Evolutionary conservation across 2,797 vertebrate genomes (phyloP).

Genomic region (Remorina albescens): DNA sequence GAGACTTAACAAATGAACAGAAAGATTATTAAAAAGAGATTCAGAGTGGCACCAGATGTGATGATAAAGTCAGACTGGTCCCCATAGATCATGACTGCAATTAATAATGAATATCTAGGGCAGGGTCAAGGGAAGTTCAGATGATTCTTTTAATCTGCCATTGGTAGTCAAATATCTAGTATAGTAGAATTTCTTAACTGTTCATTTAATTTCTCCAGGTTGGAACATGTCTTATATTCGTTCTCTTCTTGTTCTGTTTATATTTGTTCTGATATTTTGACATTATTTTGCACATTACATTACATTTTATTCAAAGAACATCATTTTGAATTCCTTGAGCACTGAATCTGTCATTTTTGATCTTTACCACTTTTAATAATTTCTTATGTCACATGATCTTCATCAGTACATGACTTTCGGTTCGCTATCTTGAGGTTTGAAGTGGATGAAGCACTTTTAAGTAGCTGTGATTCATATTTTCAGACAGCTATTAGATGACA

Average conservation of each 20-base stretch:
- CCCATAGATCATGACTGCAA: slow-evolving; percentile 12
- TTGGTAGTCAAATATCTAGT: not conserved
- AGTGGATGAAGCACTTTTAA: not conserved
- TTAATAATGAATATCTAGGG: slow-evolving; percentile 59
- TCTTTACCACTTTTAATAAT: not conserved
- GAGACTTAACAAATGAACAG: not conserved
- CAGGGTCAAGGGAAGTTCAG: slow-evolving; percentile 62
- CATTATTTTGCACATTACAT: not conserved
- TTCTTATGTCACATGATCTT: not conserved
- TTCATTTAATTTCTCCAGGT: slow-evolving; percentile 1
- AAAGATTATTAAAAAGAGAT: not conserved
- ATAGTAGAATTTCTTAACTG: not conserved
- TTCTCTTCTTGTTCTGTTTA: rapidly evolving
- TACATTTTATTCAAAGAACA: not conserved
- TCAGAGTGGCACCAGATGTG: slow-evolving; percentile 3
- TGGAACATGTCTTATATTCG: not conserved
- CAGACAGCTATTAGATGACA: not conserved
- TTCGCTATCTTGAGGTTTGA: no score
- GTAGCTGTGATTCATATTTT: not conserved
- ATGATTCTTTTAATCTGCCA: slow-evolving; percentile 29
- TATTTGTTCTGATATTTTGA: not conserved
- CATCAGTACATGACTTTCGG: not conserved
- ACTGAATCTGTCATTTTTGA: no score
- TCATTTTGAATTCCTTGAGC: not conserved
- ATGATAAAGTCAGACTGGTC: slow-evolving; percentile 29